Evolutionary conservation across 2,888 invertebrate genomes (phyloP), one percentile per base, ranked within the genome.

Genomic region (Drosophila histrio): DNA sequence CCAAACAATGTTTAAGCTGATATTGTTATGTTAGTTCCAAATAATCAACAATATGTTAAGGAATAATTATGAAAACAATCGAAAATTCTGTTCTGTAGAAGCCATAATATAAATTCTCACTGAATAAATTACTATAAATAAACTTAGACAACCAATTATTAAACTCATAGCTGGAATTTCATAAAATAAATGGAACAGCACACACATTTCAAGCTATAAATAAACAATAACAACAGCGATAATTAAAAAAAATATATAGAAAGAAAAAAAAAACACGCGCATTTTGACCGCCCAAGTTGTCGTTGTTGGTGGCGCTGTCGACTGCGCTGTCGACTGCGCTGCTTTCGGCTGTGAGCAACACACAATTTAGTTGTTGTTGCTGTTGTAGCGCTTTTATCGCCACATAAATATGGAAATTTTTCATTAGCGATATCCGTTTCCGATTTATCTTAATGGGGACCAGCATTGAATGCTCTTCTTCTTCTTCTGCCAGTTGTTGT

Each of bases 351-450:
- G 28, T 17, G 44, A 36, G 13, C 34, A 53, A 47, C 46, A 59
- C 30, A 50, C 53, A 54, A 44, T 44, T 58, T 22, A 22, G 47
- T 44, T 58, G 61, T 24, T 54, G 41, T 41, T 41, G 44, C 7
- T 38, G 53, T 28, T 68, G 53, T 49, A 36, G 41, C 50, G 50
- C 39, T 58, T 72, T 85, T 79, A 82, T 83, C 68, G 83, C 46
- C 72, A 61, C 81, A 82, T 88, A 76, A 77, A 80, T 88, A 88
- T 86, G 84, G 80, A 88, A 78, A 76, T 87, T 73, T 72, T 83
- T 88, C 78, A 85, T 85, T 88, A 88, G 84, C 68, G 76, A 80
- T 85, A 83, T 85, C 84, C 84, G 88, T 88, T 85, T 88, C 87
- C 88, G 87, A 88, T 85, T 83, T 85, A 88, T 88, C 87, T 83